Percentiles rank a stretch among this genome's conserved stretches.
Conservation (phyloP, 2,888 invertebrate species). For the Steinernema scapterisci region DNA sequence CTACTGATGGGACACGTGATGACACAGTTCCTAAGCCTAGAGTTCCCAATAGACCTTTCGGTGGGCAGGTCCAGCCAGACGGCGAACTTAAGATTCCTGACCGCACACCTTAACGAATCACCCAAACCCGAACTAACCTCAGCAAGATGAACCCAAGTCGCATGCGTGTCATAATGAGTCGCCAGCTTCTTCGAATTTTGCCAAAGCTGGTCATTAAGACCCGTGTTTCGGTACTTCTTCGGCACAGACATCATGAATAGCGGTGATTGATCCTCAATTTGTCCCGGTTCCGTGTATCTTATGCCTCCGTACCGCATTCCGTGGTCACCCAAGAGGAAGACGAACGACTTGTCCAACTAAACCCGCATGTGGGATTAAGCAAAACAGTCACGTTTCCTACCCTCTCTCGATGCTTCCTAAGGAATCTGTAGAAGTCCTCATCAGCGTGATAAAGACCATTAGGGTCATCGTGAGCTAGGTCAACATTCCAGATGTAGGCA, state of each 20-base stretch:
- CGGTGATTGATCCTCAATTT: conserved; percentile 31
- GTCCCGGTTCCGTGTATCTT: conserved; percentile 10
- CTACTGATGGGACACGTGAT: too few relatives aligned
- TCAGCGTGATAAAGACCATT: conserved; percentile 33
- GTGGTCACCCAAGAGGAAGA: conserved; percentile 35
- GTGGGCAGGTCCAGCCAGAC: too few relatives aligned
- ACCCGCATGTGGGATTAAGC: too few relatives aligned
- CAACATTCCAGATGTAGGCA: background rate
- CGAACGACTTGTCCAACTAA: conserved; percentile 34
- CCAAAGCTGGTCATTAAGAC: background rate
- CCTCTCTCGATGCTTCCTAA: conserved; percentile 2
- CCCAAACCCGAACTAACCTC: background rate
- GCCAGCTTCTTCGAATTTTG: conserved; percentile 32
- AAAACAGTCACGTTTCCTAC: too few relatives aligned
- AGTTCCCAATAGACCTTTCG: too few relatives aligned
- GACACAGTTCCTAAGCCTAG: too few relatives aligned
- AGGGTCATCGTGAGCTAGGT: background rate
- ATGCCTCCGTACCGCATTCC: conserved; percentile 28
- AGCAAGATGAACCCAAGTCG: conserved; percentile 18
- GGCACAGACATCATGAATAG: conserved; percentile 27
- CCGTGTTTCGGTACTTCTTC: background rate
- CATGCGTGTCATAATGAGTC: conserved; percentile 36
- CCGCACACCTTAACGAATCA: too few relatives aligned
- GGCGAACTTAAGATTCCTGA: too few relatives aligned
- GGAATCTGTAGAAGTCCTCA: conserved; percentile 33